A percentile compares a stretch with the other conserved stretches of the same genome.
These are phyloP conservation scores for Scotopteryx bipunctaria DNA, from an alignment of 2,888 invertebrate species.

Conservation along the genomic window DNA sequence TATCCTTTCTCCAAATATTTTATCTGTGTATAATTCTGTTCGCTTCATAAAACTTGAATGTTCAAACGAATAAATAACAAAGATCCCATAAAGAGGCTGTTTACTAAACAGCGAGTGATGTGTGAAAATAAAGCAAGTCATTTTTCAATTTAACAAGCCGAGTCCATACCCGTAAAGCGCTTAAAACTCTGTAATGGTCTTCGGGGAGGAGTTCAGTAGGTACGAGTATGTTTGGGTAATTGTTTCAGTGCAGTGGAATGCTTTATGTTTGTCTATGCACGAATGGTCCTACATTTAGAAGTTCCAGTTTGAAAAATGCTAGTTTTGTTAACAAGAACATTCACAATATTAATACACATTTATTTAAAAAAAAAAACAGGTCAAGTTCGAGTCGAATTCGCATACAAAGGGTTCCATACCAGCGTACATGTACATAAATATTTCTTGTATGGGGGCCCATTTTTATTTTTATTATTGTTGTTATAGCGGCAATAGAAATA, in stretches of 20 bases:
- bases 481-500: too few relatives aligned
- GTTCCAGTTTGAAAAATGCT: too few relatives aligned
- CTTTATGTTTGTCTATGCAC: background rate
- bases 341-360: too few relatives aligned
- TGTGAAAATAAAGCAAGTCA: slow-evolving; percentile 51
- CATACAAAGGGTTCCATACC: too few relatives aligned
- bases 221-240: slow-evolving; percentile 17
- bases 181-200: slow-evolving; percentile 36
- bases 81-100: slow-evolving; percentile 39
- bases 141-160: slow-evolving; percentile 53
- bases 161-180: slow-evolving; percentile 46
- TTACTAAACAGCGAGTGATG: slow-evolving; percentile 50
- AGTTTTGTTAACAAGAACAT: too few relatives aligned
- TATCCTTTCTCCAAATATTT: too few relatives aligned
- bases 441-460: too few relatives aligned
- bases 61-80: slow-evolving; percentile 25
- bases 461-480: too few relatives aligned
- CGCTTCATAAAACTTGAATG: background rate
- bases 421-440: too few relatives aligned
- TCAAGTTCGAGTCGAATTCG: too few relatives aligned
- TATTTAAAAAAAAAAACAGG: too few relatives aligned
- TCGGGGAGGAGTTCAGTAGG: slow-evolving; percentile 27
- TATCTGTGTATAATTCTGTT: background rate
- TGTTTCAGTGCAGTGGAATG: slow-evolving; percentile 13
- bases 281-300: too few relatives aligned